Base-by-base conservation (phyloP, 1,140 invertebrate species). In the Sweltsa coloradensis region DNA sequence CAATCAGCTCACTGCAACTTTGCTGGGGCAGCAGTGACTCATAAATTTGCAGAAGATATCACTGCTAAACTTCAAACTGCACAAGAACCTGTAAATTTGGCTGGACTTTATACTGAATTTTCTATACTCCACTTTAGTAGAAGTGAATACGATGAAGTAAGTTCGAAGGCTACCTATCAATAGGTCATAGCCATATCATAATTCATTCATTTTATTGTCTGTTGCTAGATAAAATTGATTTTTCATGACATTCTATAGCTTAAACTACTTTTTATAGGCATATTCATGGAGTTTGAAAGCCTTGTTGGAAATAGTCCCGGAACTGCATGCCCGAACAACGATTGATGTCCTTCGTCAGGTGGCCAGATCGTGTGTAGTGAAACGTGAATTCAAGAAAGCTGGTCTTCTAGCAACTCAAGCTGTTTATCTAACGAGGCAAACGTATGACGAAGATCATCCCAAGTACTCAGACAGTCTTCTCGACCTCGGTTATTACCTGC, bases 401-500 rank as follows among this genome's bases (percentile, higher is more conserved):
- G 84, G 82, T 55, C 60, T 87, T 24, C 66, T 92, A 16, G 86
- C 91, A 51, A 77, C 78, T 53, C 81, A 90, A 68, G 89, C 87
- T 7, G 76, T 89, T 18, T 73, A 75, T 49, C 69, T 82, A 47
- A 81, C 87, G 1, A 75, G 76, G 48, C 76, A 79, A 65, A 58
- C 73, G 26, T 86, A 83, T 67, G 82, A 79, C 3, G 59, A 65
- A 1, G 60, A 73, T 37, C 85, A 91, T 70, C 85, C 83, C 22
- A 81, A 82, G 53, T 85, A 85, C 60, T 82, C 88, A 24, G 85
- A 89, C 60, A 76, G 83, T 22, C 67, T 94, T 26, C 71, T 87
- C 44, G 88, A 92, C 68, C 91, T 88, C 63, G 90, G 85, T 41
- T 93, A 88, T 70, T 93, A 87, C 60, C 69, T 93, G 54, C 72